Evolutionary conservation across 35 echinoderm and acorn worm species (phyloP).

Genomic region (Diadema setosum): DNA sequence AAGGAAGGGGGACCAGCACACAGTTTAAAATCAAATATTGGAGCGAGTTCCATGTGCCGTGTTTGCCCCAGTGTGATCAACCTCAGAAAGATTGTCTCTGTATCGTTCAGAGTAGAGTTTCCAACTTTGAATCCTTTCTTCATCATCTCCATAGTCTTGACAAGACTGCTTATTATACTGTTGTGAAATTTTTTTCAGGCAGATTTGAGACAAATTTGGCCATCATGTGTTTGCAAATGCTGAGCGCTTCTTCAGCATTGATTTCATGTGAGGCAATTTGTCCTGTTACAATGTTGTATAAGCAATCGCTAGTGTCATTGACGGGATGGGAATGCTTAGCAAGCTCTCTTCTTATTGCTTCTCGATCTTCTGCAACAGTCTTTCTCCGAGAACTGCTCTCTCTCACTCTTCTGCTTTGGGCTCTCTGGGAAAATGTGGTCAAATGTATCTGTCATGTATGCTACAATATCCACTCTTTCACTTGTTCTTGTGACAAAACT

Average conservation of each 20-base stretch:
- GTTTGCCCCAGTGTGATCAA: background rate
- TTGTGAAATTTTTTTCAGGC: background rate
- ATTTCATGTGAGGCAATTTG: constrained; percentile 16
- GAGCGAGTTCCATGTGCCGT: background rate
- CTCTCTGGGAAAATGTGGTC: constrained; percentile 16
- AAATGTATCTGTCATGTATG: constrained; percentile 18
- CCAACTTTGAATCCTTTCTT: constrained; percentile 6
- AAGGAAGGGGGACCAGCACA: constrained; percentile 10
- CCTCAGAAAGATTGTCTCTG: constrained; percentile 20
- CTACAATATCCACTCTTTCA: constrained; percentile 35
- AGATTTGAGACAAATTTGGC: background rate
- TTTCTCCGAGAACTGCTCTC: background rate
- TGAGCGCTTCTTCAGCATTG: background rate
- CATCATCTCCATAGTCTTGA: constrained; percentile 21
- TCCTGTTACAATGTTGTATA: constrained; percentile 16
- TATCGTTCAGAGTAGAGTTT: background rate
- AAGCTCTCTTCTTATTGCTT: constrained; percentile 3
- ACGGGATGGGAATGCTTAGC: constrained; percentile 3
- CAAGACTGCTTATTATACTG: background rate
- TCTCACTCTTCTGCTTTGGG: background rate
- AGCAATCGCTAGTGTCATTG: background rate
- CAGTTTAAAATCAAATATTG: constrained; percentile 9
- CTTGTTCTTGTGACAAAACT: constrained; percentile 10
- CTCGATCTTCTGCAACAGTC: constrained; percentile 8
- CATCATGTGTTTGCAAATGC: background rate